Percentiles rank a stretch among this genome's conserved stretches.
Conservation (phyloP, 2,888 invertebrate genomes). For the Melanotus villosus region DNA sequence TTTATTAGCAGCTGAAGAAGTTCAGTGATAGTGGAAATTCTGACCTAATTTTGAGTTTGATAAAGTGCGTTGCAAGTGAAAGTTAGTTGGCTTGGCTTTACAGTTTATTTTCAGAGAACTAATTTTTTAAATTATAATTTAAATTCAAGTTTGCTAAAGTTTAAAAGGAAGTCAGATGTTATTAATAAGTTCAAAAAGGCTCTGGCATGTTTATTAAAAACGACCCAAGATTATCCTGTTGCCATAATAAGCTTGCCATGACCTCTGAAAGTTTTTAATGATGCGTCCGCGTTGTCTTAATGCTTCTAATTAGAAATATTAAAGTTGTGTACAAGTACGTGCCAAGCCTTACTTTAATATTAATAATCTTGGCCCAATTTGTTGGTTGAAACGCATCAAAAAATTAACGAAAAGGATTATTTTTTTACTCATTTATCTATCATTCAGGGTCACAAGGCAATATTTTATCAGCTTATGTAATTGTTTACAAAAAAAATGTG, state of each 20-base stretch:
- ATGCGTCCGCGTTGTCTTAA: background rate
- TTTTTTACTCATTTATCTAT: background rate
- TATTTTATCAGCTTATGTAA: conserved; percentile 27
- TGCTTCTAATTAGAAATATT: conserved; percentile 12
- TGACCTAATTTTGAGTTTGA: no score
- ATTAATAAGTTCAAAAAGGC: no score
- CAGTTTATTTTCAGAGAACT: no score
- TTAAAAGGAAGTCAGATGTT: no score
- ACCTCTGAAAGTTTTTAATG: conserved; percentile 4
- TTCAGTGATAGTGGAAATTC: no score
- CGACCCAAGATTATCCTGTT: conserved; percentile 9
- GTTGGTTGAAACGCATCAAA: background rate
- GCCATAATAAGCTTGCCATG: conserved; percentile 10
- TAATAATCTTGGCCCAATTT: no score
- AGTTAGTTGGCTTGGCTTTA: no score
- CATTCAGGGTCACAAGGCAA: conserved; percentile 10
- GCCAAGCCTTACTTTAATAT: background rate
- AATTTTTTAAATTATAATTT: no score
- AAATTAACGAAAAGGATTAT: background rate
- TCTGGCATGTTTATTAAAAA: no score
- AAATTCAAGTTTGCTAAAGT: no score
- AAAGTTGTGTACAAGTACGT: background rate
- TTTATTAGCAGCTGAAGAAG: no score
- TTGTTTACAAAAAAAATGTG: background rate
- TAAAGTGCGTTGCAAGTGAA: no score